Percentiles rank a stretch among this genome's conserved stretches.
These are phyloP conservation scores for Ceriagrion tenellum DNA, from an alignment of 2,888 invertebrate species.

Conservation along the genomic window DNA sequence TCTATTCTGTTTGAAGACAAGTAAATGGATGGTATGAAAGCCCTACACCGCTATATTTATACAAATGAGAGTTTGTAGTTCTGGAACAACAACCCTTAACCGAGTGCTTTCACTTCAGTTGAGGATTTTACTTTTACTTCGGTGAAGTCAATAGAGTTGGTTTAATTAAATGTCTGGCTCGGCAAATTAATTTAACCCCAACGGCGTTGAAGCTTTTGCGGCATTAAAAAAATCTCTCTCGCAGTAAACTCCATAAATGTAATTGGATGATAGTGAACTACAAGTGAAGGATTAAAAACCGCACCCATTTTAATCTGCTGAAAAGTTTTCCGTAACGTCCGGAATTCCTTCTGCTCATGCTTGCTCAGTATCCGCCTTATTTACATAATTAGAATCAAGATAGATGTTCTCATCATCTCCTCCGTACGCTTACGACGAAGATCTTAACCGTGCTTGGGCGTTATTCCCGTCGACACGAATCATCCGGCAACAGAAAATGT, in stretches of 20 bases:
- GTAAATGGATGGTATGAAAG: neutral
- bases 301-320: neutral
- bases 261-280: slow-evolving; percentile 8
- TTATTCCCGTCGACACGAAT: neutral
- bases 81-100: neutral
- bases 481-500: neutral
- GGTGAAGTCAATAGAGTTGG: neutral
- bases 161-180: neutral
- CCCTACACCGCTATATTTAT: neutral
- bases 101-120: neutral
- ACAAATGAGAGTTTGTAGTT: neutral
- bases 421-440: neutral
- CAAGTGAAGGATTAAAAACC: neutral
- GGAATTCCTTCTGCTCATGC: neutral
- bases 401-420: neutral
- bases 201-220: neutral
- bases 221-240: neutral
- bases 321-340: slow-evolving; percentile 8
- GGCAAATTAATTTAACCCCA: neutral
- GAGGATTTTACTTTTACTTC: neutral
- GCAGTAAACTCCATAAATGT: neutral
- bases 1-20: neutral
- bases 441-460: neutral
- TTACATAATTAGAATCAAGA: neutral
- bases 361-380: neutral